Evolutionary conservation across 1,140 invertebrate species (phyloP), one percentile per base, ranked within the genome.

Genomic region (Neodiprion pinetum): DNA sequence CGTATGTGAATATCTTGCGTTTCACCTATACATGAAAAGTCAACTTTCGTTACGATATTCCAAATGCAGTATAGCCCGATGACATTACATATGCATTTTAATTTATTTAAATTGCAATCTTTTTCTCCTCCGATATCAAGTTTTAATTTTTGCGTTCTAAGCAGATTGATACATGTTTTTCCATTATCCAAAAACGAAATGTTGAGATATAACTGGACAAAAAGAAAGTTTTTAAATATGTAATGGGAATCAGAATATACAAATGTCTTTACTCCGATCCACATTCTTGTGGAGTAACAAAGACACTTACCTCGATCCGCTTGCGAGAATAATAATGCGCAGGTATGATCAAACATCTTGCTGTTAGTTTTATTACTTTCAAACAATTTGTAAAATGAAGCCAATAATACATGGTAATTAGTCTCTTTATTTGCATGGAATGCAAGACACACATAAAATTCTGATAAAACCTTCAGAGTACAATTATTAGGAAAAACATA

Each of bases 1-100:
- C 88, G 82, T 81, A 90, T 90, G 78, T 89, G 89, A 82, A 90
- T 90, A 84, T 90, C 87, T 80, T 88, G 88, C 17, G 86, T 89
- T 75, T 89, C 88, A 71, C 87, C 86, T 86, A 73, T 76, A 72
- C 72, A 69, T 76, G 72, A 67, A 71, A 70, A 17, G 11, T 17
- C 11, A 61, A 17, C n/a, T 61, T 61, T 61, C 53, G 14, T 61
- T 61, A 61, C n/a, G 9, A 17, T 61, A 40, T 40, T 40, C 28
- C 28, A 40, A 40, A 40, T 40, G 28, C 28, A 40, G 28, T 40
- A 40, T 40, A 40, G 28, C 28, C 28, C 5, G 28, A 40, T 1
- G 28, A 40, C 28, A 40, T 40, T 40, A 40, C 28, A 40, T 40
- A 1, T 40, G 28, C 1, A 3, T 40, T 40, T 40, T 40, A 40